Conservation (phyloP, 2,888 invertebrate genomes). For the Polymixis lichenea region DNA sequence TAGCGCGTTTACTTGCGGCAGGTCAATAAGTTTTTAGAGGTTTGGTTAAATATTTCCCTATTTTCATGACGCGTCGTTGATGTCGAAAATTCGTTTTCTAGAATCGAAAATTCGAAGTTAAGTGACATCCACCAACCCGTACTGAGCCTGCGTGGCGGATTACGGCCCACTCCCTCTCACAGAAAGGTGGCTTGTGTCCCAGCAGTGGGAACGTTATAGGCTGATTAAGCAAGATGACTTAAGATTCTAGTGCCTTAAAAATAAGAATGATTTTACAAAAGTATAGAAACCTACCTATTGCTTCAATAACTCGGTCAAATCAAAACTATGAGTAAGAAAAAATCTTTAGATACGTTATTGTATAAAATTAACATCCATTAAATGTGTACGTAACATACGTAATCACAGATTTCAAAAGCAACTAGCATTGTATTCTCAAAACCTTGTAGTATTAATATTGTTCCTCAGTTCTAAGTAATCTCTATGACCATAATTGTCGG, state of each 20-base stretch:
- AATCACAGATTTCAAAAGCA: constrained; percentile 16
- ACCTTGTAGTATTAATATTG: constrained; percentile 44
- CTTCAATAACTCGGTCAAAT: background rate
- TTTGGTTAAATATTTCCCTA: too few species aligned
- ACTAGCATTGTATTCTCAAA: constrained; percentile 42
- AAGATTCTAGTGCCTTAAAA: background rate
- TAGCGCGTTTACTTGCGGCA: background rate
- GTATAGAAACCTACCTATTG: background rate
- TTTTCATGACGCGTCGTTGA: too few species aligned
- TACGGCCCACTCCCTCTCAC: too few species aligned
- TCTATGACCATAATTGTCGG: constrained; percentile 41
- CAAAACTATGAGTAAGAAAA: background rate
- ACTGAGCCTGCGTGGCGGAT: too few species aligned
- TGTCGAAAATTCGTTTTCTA: too few species aligned
- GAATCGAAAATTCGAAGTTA: too few species aligned
- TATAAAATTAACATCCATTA: constrained; percentile 29
- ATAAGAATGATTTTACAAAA: background rate
- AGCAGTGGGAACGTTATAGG: too few species aligned
- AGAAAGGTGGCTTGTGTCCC: too few species aligned
- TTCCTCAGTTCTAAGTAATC: constrained; percentile 27
- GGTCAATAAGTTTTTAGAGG: too few species aligned
- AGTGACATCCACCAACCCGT: too few species aligned
- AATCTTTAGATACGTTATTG: constrained; percentile 8
- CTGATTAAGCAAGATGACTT: too few species aligned
- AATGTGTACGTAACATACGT: constrained; percentile 16